These are phyloP conservation scores for Equus przewalskii DNA, from an alignment of 2,113 vertebrate genomes.

Conservation along the genomic window DNA sequence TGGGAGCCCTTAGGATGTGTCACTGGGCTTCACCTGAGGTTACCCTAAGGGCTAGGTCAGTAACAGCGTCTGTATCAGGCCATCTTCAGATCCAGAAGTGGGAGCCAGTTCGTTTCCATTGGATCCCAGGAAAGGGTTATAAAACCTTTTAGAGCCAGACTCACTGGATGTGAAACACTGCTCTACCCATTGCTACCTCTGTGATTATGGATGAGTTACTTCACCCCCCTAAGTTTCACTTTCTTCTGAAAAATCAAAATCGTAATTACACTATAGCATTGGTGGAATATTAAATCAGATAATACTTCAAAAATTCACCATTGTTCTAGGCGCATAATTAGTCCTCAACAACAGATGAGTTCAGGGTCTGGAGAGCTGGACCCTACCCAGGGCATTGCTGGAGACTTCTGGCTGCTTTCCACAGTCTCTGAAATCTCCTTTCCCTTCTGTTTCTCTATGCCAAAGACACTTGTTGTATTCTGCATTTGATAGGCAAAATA, in stretches of 20 bases:
- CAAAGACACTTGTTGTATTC: background rate
- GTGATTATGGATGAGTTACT: background rate
- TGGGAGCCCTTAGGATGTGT: background rate
- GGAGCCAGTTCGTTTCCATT: accelerated
- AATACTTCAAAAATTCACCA: background rate
- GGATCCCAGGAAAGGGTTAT: too few relatives aligned
- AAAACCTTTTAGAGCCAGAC: background rate
- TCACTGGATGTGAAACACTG: background rate
- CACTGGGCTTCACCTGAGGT: background rate
- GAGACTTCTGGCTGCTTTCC: background rate
- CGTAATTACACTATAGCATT: background rate
- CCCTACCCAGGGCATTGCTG: background rate
- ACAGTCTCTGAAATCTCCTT: background rate
- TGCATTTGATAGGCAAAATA: background rate
- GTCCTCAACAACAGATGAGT: background rate
- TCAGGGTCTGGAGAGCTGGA: background rate
- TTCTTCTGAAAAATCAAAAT: background rate
- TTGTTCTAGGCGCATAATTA: background rate
- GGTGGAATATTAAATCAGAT: background rate
- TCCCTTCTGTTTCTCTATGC: background rate
- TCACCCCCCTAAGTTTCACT: background rate
- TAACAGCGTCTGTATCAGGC: background rate
- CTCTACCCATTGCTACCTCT: background rate
- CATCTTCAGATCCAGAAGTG: background rate
- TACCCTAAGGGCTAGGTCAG: background rate